A percentile compares a stretch with the other conserved stretches of the same genome.
These are phyloP conservation scores for Drosophila multiciliata DNA, from an alignment of 2,888 invertebrate genomes.

Conservation along the genomic window DNA sequence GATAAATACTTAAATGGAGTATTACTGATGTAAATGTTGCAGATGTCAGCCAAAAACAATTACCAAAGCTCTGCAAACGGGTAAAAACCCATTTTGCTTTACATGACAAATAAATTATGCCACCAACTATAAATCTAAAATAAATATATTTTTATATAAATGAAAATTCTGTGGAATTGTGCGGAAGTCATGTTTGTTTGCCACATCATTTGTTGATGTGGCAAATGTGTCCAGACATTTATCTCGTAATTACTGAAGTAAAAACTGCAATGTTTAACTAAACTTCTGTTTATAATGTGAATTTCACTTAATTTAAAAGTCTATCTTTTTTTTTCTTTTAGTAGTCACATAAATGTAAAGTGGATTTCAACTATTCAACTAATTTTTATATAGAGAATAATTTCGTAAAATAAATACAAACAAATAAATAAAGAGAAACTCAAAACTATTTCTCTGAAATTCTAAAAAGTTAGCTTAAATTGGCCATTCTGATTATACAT, in stretches of 20 bases:
- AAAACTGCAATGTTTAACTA: background rate
- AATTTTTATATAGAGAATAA: background rate
- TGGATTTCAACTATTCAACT: background rate
- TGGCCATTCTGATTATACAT: no score
- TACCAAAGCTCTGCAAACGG: constrained; percentile 11
- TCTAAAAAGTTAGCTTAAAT: background rate
- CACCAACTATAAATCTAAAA: constrained; percentile 48
- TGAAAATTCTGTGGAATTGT: constrained; percentile 4
- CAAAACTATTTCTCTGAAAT: background rate
- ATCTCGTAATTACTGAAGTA: background rate
- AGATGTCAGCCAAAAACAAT: background rate
- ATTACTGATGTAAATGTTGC: constrained; percentile 27
- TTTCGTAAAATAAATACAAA: background rate
- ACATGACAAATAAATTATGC: constrained; percentile 42
- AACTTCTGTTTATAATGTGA: background rate
- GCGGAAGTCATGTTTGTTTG: constrained; percentile 34
- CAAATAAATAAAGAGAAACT: background rate
- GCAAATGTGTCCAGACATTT: background rate
- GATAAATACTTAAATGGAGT: background rate
- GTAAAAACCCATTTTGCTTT: constrained; percentile 28
- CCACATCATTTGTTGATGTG: constrained; percentile 26
- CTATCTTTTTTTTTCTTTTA: background rate
- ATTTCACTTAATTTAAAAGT: background rate
- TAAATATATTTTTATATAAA: background rate
- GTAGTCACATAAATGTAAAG: background rate